Conservation (phyloP, 2,888 invertebrate species). For the Dyspetes luteomarginatus region DNA sequence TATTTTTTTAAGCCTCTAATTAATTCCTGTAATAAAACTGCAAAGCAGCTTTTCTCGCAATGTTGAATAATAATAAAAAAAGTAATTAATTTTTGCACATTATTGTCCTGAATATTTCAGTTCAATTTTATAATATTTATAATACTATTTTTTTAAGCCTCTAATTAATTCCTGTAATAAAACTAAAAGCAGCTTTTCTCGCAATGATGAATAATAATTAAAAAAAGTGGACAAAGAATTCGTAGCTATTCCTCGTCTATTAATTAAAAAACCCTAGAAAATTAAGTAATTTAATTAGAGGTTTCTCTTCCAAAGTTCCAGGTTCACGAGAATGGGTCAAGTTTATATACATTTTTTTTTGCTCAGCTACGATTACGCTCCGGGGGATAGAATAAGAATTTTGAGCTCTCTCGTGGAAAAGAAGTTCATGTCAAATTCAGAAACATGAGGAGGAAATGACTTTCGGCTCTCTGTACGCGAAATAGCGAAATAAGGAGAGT, state of each 20-base stretch:
- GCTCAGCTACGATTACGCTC: neutral
- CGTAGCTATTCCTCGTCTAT: slow-evolving; percentile 51
- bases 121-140: neutral
- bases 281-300: slow-evolving; percentile 71
- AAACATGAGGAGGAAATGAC: neutral
- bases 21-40: slow-evolving; percentile 55
- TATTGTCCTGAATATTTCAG: no score
- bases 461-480: neutral
- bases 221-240: neutral
- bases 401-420: neutral
- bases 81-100: no score
- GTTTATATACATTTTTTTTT: slow-evolving; percentile 27
- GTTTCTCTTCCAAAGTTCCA: slow-evolving; percentile 51
- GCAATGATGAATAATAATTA: neutral
- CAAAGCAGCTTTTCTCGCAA: slow-evolving; percentile 12
- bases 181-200: slow-evolving; percentile 35
- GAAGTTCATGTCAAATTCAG: slow-evolving; percentile 1
- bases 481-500: slow-evolving; percentile 52
- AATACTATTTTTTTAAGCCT: slow-evolving; percentile 16
- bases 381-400: neutral
- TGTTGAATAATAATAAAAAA: neutral
- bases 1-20: slow-evolving; percentile 41
- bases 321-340: neutral
- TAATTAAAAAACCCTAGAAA: slow-evolving; percentile 66
- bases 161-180: slow-evolving; percentile 58